A percentile compares a stretch with the other conserved stretches of the same genome.
Conservation (phyloP, 2,888 invertebrate genomes). For the Plebejus melissa region DNA sequence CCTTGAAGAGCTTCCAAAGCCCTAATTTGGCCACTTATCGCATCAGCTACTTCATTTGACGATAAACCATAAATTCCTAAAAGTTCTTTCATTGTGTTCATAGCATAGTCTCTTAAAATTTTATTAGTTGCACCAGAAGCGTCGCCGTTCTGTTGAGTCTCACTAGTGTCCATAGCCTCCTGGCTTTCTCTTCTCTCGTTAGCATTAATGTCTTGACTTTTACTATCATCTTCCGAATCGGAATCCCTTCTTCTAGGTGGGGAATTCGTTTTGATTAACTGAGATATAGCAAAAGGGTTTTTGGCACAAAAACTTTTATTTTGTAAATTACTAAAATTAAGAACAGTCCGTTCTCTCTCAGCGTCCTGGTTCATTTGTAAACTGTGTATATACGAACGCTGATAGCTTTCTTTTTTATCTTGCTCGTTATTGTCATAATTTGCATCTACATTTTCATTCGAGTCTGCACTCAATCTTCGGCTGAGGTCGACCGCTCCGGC, state of each 20-base stretch:
- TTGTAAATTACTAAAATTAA: constrained; percentile 73
- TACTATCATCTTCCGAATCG: constrained; percentile 70
- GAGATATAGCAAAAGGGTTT: constrained; percentile 78
- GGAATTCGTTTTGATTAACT: constrained; percentile 75
- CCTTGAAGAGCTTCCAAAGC: constrained; percentile 85
- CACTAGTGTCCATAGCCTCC: constrained; percentile 55
- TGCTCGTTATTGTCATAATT: constrained; percentile 70
- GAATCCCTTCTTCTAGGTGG: constrained; percentile 76
- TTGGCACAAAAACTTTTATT: constrained; percentile 77
- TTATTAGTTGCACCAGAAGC: constrained; percentile 74
- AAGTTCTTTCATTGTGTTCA: constrained; percentile 88
- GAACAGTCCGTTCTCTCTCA: constrained; percentile 63
- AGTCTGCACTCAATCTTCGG: constrained; percentile 72
- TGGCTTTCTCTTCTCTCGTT: constrained; percentile 67
- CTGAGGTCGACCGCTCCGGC: constrained; percentile 73
- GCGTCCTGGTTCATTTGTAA: constrained; percentile 62
- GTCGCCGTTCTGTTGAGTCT: constrained; percentile 65
- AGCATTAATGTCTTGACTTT: constrained; percentile 71
- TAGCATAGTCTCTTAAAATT: constrained; percentile 86
- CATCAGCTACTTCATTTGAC: constrained; percentile 83
- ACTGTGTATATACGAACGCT: constrained; percentile 74
- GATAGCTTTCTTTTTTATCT: constrained; percentile 71
- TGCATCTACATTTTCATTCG: constrained; percentile 74
- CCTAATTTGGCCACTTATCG: constrained; percentile 82
- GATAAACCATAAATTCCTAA: constrained; percentile 87